These are phyloP conservation scores for Illadopsis cleaveri DNA, from an alignment of 2,113 vertebrate genomes.

Conservation along the genomic window DNA sequence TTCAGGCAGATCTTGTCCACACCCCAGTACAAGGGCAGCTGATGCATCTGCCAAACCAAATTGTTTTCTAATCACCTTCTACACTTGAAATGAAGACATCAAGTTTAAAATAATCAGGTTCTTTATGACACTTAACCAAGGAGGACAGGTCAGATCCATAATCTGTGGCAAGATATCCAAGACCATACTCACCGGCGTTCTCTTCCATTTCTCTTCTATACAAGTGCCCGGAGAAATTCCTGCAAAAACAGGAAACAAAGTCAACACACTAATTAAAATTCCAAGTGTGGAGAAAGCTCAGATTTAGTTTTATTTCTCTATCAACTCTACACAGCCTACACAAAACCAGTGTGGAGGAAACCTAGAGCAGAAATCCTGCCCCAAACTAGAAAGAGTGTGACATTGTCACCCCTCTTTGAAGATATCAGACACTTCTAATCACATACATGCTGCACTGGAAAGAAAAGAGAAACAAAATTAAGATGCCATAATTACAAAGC, in stretches of 20 bases:
- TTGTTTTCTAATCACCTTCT: background rate
- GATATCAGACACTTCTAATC: background rate
- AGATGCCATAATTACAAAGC: background rate
- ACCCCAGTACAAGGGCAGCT: background rate
- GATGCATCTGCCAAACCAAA: background rate
- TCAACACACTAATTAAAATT: background rate
- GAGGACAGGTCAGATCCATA: background rate
- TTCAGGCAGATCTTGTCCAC: background rate
- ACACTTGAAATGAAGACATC: background rate
- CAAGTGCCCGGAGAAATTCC: background rate
- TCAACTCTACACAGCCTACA: background rate
- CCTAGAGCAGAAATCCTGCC: background rate
- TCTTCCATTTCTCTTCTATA: constrained; percentile 47
- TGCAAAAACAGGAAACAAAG: constrained; percentile 9
- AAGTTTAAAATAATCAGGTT: background rate
- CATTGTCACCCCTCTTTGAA: background rate
- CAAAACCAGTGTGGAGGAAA: background rate
- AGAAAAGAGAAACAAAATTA: background rate
- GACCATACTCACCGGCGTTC: background rate
- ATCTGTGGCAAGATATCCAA: accelerated
- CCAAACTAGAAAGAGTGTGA: background rate
- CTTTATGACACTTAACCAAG: background rate
- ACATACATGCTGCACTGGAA: background rate
- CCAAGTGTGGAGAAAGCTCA: background rate
- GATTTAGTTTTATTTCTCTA: background rate